phyloP scores from a whole-genome alignment of 1,140 invertebrate species.

The Triops longicaudatus region DNA sequence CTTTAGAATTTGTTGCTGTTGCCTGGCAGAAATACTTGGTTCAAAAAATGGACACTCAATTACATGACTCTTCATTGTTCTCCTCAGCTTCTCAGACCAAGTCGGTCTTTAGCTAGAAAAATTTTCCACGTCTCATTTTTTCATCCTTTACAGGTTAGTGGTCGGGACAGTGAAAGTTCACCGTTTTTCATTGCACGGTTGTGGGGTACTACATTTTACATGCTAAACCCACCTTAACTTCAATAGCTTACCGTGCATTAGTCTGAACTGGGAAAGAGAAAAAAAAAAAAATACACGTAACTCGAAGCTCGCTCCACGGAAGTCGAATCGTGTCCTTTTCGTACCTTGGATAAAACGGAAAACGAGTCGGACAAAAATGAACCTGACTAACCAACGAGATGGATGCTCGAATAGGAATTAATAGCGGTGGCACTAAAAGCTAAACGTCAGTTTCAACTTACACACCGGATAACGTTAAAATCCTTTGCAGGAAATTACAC shows the following conservation, averaged over 20 bases:
- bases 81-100: neutral
- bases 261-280: neutral
- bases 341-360: neutral
- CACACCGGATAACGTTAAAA: neutral
- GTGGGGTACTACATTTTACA: no score
- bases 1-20: neutral
- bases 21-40: neutral
- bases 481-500: neutral
- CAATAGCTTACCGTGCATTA: neutral
- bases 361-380: neutral
- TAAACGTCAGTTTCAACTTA: neutral
- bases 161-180: no score
- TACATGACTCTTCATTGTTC: neutral
- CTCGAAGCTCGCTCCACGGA: neutral
- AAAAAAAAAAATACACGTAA: neutral
- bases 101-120: neutral
- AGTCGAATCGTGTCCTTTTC: neutral
- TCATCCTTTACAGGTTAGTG: no score
- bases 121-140: neutral
- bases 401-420: neutral
- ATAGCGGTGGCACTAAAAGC: neutral
- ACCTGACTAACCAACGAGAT: neutral
- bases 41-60: neutral
- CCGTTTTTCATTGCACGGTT: no score
- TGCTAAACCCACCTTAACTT: neutral